These are phyloP conservation scores for Oxyteleia sp. DNA, from an alignment of 2,888 invertebrate species.

Conservation along the genomic window DNA sequence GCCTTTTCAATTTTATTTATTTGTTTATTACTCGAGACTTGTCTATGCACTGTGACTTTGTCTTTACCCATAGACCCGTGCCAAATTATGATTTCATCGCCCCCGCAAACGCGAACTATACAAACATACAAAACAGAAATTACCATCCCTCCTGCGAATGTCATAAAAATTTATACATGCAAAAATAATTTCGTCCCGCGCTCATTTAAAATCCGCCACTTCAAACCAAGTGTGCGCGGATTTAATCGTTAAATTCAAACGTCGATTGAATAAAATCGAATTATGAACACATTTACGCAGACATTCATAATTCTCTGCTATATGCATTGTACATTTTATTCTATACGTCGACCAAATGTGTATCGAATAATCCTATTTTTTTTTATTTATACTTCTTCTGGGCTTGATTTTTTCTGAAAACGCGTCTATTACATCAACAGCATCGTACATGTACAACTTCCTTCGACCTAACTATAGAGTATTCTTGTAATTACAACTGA, in stretches of 20 bases:
- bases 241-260: constrained; percentile 36
- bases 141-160: constrained; percentile 19
- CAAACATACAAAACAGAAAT: constrained; percentile 49
- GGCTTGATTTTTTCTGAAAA: constrained; percentile 40
- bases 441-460: constrained; percentile 61
- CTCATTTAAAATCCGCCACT: constrained; percentile 20
- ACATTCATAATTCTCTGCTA: constrained; percentile 47
- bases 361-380: constrained; percentile 32
- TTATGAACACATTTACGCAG: constrained; percentile 46
- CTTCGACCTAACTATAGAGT: constrained; percentile 63
- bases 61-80: no score
- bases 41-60: no score
- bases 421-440: constrained; percentile 61
- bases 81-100: constrained; percentile 35
- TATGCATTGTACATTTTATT: constrained; percentile 49
- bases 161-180: constrained; percentile 41
- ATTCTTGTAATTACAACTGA: no score
- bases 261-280: constrained; percentile 37
- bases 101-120: constrained; percentile 40
- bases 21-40: constrained; percentile 41
- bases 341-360: constrained; percentile 33
- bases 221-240: constrained; percentile 8
- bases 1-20: constrained; percentile 14
- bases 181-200: constrained; percentile 41
- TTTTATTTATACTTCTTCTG: constrained; percentile 5